phyloP scores from a whole-genome alignment of 2,888 invertebrate species.

The Dasypolia templi region DNA sequence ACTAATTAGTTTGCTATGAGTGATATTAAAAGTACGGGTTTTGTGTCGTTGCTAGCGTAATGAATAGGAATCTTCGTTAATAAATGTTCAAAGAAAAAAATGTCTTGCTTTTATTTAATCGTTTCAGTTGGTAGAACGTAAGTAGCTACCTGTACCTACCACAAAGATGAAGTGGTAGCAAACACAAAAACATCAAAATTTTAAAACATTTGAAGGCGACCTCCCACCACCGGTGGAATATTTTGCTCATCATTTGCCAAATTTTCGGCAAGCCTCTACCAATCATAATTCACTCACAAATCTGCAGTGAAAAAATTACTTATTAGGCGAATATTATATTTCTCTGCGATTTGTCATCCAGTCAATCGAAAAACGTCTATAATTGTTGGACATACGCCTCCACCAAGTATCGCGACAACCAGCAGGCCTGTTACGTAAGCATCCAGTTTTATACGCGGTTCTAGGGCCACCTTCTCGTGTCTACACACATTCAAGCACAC shows the following conservation, averaged over 20 bases:
- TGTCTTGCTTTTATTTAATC: not conserved
- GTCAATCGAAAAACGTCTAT: not conserved
- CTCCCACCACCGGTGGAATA: not conserved
- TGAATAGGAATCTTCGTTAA: not conserved
- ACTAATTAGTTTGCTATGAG: too few species aligned
- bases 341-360: not conserved
- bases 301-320: not conserved
- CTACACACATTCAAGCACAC: not conserved
- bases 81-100: not conserved
- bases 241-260: not conserved
- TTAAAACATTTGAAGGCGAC: not conserved
- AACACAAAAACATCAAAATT: too few species aligned
- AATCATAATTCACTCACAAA: not conserved
- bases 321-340: not conserved
- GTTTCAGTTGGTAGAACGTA: not conserved
- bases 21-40: constrained; percentile 8
- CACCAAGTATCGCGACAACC: not conserved
- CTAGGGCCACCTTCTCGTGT: not conserved
- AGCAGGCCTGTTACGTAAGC: not conserved
- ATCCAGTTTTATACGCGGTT: not conserved
- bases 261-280: not conserved
- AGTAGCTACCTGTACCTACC: too few species aligned
- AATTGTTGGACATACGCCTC: not conserved
- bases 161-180: too few species aligned
- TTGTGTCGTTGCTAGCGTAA: not conserved